phyloP scores from a whole-genome alignment of 2,797 vertebrate genomes.

The Graptemys geographica region DNA sequence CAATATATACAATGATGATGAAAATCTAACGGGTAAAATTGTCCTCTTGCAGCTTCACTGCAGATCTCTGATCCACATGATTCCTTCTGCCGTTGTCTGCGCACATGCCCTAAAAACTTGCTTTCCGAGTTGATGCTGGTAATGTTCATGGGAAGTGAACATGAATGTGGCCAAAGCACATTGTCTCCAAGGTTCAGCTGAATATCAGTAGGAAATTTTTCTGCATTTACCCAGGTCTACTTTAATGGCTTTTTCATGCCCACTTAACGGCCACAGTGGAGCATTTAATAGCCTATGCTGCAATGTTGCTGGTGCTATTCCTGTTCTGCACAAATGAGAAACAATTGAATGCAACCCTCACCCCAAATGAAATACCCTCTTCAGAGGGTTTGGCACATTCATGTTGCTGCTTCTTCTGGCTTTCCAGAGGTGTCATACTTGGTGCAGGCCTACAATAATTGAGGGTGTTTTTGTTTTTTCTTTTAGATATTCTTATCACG shows the following conservation, averaged over 20 bases:
- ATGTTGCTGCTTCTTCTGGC: neutral
- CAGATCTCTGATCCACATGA: neutral
- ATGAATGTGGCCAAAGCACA: neutral
- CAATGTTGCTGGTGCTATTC: neutral
- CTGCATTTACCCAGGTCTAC: neutral
- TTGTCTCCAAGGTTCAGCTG: neutral
- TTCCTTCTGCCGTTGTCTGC: neutral
- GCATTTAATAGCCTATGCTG: neutral
- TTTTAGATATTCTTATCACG: neutral
- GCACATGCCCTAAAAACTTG: neutral
- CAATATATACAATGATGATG: neutral
- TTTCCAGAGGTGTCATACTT: neutral
- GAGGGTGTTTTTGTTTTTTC: neutral
- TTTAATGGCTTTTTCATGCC: neutral
- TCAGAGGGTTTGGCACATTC: neutral
- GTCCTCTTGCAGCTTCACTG: neutral
- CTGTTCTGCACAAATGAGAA: neutral
- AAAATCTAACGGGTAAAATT: neutral
- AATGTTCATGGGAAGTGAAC: neutral
- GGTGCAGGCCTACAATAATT: neutral
- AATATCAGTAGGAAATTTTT: neutral
- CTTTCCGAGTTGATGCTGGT: neutral
- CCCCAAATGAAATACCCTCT: neutral
- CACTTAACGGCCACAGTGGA: neutral
- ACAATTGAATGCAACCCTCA: neutral